A percentile compares a stretch with the other conserved stretches of the same genome.
These are phyloP conservation scores for Calcarius lapponicus DNA, from an alignment of 2,797 vertebrate species.

Conservation along the genomic window DNA sequence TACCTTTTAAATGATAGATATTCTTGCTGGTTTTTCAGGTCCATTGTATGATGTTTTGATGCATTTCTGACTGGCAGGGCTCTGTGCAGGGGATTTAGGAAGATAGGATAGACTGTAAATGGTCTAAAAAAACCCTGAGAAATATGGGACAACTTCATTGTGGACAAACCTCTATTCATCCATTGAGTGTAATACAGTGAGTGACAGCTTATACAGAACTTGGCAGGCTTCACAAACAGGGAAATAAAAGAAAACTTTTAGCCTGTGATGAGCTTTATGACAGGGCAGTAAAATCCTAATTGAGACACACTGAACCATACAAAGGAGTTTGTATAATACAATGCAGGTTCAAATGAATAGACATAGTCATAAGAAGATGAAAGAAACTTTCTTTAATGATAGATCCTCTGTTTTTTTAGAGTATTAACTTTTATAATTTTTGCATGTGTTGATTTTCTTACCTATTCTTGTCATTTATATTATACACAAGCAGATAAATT, in stretches of 20 bases:
- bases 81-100: constrained; percentile 41
- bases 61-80: constrained; percentile 25
- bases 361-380: constrained; percentile 18
- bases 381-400: background rate
- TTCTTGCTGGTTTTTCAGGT: background rate
- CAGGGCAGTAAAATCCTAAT: constrained; percentile 57
- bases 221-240: constrained; percentile 45
- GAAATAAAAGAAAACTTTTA: constrained; percentile 67
- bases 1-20: background rate
- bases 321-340: constrained; percentile 10
- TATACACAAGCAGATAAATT: background rate
- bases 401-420: background rate
- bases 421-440: background rate
- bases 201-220: constrained; percentile 43
- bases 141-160: constrained; percentile 52
- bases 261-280: constrained; percentile 54
- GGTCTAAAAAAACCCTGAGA: constrained; percentile 34
- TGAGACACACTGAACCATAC: constrained; percentile 39
- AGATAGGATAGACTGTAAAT: constrained; percentile 27
- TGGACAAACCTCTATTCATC: constrained; percentile 64
- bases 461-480: background rate
- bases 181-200: constrained; percentile 29
- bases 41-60: constrained; percentile 12
- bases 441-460: background rate
- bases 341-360: constrained; percentile 43